Conservation (phyloP, 2,797 vertebrate species). For the Etheostoma perlongum region DNA sequence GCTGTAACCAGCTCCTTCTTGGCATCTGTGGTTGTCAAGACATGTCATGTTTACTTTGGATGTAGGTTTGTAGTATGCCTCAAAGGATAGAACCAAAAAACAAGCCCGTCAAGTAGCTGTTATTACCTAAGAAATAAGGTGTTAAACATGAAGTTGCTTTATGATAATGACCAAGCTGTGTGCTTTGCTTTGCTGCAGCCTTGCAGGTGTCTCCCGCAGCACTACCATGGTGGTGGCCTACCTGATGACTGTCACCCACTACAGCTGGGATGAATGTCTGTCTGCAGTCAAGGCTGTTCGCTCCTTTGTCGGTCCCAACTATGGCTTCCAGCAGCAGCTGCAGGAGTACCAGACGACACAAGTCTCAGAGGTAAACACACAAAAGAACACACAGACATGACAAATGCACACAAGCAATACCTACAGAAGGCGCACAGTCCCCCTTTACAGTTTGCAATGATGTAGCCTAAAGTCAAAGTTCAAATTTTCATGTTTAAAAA, state of each 20-base stretch:
- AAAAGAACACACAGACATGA: conserved; percentile 4
- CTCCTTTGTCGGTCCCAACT: conserved; percentile 90
- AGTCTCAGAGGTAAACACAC: conserved; percentile 86
- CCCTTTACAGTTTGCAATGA: background rate
- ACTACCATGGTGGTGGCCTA: conserved; percentile 92
- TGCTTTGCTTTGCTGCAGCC: conserved; percentile 73
- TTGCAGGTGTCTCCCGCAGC: conserved; percentile 92
- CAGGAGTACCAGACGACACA: conserved; percentile 88
- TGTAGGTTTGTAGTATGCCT: background rate
- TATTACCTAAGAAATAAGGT: background rate
- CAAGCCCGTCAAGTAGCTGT: background rate
- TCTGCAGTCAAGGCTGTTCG: conserved; percentile 87
- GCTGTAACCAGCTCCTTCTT: conserved; percentile 9
- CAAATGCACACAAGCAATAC: background rate
- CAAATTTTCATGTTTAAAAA: background rate
- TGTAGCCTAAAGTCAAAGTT: conserved; percentile 1
- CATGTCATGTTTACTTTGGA: background rate
- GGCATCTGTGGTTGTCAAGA: background rate
- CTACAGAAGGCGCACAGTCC: background rate
- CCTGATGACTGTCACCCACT: conserved; percentile 91
- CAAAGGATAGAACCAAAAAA: background rate
- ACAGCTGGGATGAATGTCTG: conserved; percentile 90
- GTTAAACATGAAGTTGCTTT: background rate
- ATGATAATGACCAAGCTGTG: background rate
- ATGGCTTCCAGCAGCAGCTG: conserved; percentile 92